Percentiles rank a stretch among this genome's conserved stretches.
Evolutionary conservation across 2,113 vertebrate species (phyloP).

Genomic region (Puntigrus tetrazona): DNA sequence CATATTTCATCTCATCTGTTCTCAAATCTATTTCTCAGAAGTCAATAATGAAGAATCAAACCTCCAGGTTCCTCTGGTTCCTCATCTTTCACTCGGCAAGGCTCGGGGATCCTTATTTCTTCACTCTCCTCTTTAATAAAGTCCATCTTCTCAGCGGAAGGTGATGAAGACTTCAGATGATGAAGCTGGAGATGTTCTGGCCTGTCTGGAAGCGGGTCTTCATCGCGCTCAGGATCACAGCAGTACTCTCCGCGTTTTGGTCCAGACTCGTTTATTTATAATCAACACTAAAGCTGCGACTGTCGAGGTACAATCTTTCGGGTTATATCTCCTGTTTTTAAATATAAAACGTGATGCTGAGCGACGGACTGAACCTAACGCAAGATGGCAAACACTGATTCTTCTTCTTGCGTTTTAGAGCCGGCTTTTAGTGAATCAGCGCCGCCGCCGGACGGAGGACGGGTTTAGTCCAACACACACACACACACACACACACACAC

Average conservation of each 20-base stretch:
- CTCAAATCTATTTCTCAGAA: background rate
- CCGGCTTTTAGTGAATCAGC: background rate
- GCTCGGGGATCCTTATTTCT: background rate
- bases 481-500: too few species aligned
- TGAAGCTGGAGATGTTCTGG: background rate
- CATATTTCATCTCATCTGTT: background rate
- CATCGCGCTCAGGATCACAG: background rate
- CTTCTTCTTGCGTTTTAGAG: background rate
- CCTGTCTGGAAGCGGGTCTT: background rate
- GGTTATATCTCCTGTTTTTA: background rate
- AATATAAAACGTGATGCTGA: background rate
- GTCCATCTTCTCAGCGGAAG: background rate
- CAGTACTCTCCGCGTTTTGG: background rate
- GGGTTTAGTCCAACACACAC: too few species aligned
- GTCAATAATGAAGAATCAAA: background rate
- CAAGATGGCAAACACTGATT: background rate
- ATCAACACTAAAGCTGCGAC: background rate
- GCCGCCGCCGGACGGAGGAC: background rate
- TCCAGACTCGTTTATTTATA: background rate
- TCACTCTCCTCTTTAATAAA: slow-evolving; percentile 6
- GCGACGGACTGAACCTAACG: background rate
- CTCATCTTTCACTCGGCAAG: background rate
- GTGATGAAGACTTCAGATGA: background rate
- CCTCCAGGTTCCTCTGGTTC: background rate
- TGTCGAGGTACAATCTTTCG: background rate